These are phyloP conservation scores for Hypselothyrea guttata DNA, from an alignment of 2,888 invertebrate genomes.

Conservation along the genomic window DNA sequence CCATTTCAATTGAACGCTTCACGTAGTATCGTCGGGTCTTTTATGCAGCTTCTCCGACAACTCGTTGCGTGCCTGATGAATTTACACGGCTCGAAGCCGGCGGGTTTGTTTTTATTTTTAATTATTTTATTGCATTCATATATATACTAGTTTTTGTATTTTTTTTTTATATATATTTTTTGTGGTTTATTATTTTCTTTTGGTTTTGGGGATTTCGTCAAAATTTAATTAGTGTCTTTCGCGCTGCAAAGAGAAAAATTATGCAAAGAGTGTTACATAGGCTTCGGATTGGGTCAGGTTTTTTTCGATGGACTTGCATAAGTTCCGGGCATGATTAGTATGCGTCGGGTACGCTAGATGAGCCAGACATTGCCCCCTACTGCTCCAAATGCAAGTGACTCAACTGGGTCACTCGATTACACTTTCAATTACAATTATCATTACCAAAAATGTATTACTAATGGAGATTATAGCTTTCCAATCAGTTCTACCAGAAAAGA, in stretches of 20 bases:
- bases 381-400: constrained; percentile 57
- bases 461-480: too few relatives aligned
- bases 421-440: too few relatives aligned
- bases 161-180: constrained; percentile 9
- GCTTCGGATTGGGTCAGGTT: constrained; percentile 52
- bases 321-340: constrained; percentile 58
- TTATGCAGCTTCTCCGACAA: constrained; percentile 28
- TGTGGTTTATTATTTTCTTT: too few relatives aligned
- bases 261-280: constrained; percentile 75
- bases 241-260: constrained; percentile 47
- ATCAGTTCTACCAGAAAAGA: too few relatives aligned
- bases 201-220: constrained; percentile 49
- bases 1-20: constrained; percentile 36
- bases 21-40: too few relatives aligned
- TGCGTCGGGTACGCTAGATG: constrained; percentile 42
- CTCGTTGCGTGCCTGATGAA: constrained; percentile 44
- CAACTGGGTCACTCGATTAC: constrained; percentile 36
- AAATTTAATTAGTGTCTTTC: constrained; percentile 69
- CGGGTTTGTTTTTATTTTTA: constrained; percentile 45
- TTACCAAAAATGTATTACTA: too few relatives aligned
- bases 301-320: constrained; percentile 54
- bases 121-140: constrained; percentile 71
- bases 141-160: constrained; percentile 10
- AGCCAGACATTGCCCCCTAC: constrained; percentile 8
- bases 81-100: constrained; percentile 46